These are phyloP conservation scores for Terebella lapidaria DNA, from an alignment of 2,888 invertebrate genomes.

Conservation along the genomic window DNA sequence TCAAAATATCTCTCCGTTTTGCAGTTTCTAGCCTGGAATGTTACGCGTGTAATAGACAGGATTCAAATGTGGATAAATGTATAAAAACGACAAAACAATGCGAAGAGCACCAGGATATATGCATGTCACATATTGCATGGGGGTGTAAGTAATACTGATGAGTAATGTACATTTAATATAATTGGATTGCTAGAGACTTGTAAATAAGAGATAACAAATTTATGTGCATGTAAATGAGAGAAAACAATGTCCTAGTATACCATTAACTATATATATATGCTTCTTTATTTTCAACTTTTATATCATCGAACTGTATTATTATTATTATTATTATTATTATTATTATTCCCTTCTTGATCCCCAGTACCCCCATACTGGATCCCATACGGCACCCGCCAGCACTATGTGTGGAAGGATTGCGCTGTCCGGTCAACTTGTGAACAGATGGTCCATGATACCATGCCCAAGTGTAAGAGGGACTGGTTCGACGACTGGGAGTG, in stretches of 20 bases:
- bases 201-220: too few relatives aligned
- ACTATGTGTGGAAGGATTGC: conserved; percentile 86
- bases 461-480: conserved; percentile 42
- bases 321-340: too few relatives aligned
- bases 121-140: conserved; percentile 86
- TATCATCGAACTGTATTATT: too few relatives aligned
- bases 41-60: conserved; percentile 90
- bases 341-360: too few relatives aligned
- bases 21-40: conserved; percentile 68
- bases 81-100: conserved; percentile 86
- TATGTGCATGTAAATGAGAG: too few relatives aligned
- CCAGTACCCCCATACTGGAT: conserved; percentile 87
- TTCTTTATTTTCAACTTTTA: too few relatives aligned
- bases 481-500: conserved; percentile 94
- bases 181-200: too few relatives aligned
- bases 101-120: conserved; percentile 74
- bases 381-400: conserved; percentile 85
- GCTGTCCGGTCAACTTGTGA: conserved; percentile 76
- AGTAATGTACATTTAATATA: too few relatives aligned
- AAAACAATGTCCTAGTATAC: too few relatives aligned
- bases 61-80: conserved; percentile 87
- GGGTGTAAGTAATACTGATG: conserved; percentile 71
- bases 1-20: too few relatives aligned
- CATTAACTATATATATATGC: too few relatives aligned
- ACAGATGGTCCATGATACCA: conserved; percentile 61